Conservation (phyloP, 2,113 vertebrate genomes). For the rabbit (Oryctolagus cuniculus) region DNA sequence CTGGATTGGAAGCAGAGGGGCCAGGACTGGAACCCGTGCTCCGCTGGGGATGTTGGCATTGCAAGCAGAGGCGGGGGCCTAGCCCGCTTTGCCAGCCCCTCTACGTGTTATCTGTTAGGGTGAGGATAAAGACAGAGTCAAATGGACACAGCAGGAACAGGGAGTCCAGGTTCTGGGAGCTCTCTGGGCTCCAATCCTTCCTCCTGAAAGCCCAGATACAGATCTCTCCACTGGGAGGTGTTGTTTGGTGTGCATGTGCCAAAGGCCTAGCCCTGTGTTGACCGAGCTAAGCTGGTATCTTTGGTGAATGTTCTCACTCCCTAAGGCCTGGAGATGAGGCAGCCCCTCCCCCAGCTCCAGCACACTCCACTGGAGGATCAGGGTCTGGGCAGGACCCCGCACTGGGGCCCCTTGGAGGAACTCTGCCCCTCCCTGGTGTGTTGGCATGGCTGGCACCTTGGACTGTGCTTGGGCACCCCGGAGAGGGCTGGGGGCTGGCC, state of each 20-base stretch:
- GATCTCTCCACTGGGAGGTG: background rate
- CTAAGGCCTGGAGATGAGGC: background rate
- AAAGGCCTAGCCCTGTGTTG: background rate
- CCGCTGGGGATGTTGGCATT: too few species aligned
- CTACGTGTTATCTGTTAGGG: background rate
- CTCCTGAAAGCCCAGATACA: background rate
- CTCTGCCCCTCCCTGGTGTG: background rate
- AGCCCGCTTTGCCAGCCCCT: background rate
- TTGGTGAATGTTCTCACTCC: background rate
- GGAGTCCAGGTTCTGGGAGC: background rate
- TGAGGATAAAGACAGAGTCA: background rate
- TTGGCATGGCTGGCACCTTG: accelerated
- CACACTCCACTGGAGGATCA: background rate
- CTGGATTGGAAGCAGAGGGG: too few species aligned
- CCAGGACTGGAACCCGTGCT: too few species aligned
- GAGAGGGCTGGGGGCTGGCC: background rate
- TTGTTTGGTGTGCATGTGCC: background rate
- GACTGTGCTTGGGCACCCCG: background rate
- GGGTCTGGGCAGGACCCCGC: background rate
- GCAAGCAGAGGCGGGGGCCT: background rate
- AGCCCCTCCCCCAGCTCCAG: background rate
- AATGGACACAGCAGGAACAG: background rate
- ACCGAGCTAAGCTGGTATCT: background rate
- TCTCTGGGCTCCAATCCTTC: background rate
- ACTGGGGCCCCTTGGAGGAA: background rate